These are phyloP conservation scores for Porites evermanni DNA, from an alignment of 92 coral and sea anemone genomes.

Conservation along the genomic window DNA sequence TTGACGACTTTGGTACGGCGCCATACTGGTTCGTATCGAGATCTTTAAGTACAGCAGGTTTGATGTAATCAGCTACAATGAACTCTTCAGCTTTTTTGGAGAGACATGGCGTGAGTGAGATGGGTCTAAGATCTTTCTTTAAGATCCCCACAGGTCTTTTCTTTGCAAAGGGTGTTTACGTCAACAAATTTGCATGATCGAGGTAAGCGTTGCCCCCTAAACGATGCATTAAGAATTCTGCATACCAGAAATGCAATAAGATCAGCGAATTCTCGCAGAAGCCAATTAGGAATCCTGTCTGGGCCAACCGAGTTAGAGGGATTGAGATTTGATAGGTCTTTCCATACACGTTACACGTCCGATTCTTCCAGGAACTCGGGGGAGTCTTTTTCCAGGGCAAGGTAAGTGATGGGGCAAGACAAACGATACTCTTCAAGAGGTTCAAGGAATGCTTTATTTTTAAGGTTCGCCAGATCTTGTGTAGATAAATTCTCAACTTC, in stretches of 20 bases:
- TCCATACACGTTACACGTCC: too few species aligned
- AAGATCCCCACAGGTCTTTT: neutral
- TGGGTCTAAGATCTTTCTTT: neutral
- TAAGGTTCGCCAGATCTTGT: neutral
- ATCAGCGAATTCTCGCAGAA: neutral
- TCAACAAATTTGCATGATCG: too few species aligned
- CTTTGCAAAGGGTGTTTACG: neutral
- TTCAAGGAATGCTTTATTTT: neutral
- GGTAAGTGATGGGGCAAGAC: neutral
- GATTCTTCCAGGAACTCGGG: too few species aligned
- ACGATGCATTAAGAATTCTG: neutral
- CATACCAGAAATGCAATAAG: neutral
- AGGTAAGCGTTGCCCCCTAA: neutral
- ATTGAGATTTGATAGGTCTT: too few species aligned
- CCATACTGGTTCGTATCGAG: too few species aligned
- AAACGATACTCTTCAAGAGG: constrained; percentile 30
- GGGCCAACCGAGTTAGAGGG: too few species aligned
- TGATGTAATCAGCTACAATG: too few species aligned
- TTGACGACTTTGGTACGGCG: too few species aligned
- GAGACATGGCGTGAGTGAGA: neutral
- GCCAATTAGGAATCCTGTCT: neutral
- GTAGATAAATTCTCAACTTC: constrained; percentile 18
- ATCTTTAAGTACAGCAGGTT: too few species aligned
- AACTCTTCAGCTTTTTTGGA: too few species aligned
- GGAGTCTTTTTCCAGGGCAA: too few species aligned